A percentile compares a stretch with the other conserved stretches of the same genome.
Evolutionary conservation across 2,888 invertebrate species (phyloP).

Genomic region (Epistrophe grossulariae): DNA sequence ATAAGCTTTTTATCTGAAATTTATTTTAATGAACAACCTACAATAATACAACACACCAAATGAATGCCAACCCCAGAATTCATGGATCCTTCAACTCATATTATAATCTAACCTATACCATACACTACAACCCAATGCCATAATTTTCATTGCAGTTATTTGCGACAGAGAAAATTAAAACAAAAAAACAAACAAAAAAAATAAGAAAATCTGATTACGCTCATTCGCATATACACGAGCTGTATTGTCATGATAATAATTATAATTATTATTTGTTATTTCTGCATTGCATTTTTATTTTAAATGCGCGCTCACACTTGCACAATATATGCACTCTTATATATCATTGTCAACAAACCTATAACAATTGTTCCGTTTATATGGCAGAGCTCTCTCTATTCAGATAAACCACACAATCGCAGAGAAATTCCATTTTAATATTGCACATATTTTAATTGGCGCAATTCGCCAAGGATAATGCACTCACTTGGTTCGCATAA

Average conservation of each 20-base stretch:
- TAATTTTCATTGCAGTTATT: not conserved
- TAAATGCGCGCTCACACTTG: not conserved
- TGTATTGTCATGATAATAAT: not conserved
- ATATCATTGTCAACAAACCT: not conserved
- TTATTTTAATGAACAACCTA: not conserved
- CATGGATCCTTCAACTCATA: not conserved
- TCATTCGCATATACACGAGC: not conserved
- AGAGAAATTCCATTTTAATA: constrained; percentile 35
- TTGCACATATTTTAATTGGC: constrained; percentile 42
- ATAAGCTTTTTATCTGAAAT: not conserved
- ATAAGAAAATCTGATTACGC: not conserved
- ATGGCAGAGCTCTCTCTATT: not conserved
- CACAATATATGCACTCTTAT: not conserved
- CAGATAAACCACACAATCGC: constrained; percentile 49
- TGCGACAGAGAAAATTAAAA: no score
- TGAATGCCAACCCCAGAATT: not conserved
- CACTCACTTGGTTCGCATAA: constrained; percentile 17
- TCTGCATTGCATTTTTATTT: constrained; percentile 4
- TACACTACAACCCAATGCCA: no score
- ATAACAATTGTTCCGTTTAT: not conserved
- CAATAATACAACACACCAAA: no score
- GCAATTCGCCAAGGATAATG: constrained; percentile 57
- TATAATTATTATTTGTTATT: constrained; percentile 1
- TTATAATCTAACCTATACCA: not conserved
- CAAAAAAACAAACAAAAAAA: not conserved